Base-by-base conservation (phyloP, 2,888 invertebrate genomes). In the Heteromyza rotundicornis region DNA sequence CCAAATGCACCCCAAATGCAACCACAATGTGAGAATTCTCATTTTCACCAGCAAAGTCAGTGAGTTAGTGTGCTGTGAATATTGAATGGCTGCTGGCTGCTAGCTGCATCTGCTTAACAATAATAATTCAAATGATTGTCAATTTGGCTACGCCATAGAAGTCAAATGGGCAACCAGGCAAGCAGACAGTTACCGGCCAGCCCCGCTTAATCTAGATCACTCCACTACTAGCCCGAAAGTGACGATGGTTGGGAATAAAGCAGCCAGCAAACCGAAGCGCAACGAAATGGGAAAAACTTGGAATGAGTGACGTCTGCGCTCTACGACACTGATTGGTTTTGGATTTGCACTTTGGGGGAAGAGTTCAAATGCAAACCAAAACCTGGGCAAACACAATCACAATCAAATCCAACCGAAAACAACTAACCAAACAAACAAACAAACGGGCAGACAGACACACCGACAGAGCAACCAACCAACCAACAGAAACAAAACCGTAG, bases 71-170 rank as follows among this genome's bases (percentile, higher is more conserved):
- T 2, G 24, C 22, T 23, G 50, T 14, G n/a, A 51, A 16, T 17
- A 10, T 32, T n/a, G 16, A 10, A 22, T 22, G 12, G 27, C 32
- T 52, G 22, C 35, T 27, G 23, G 16, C 36, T 24, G 32, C 36
- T 53, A 40, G 60, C 57, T 57, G 55, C 59, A 67, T 20, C 66
- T 69, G 64, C 65, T 69, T 62, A 66, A 63, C 67, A 70, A 68
- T 68, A 70, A 70, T 70, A 70, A 68, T 68, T 70, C 67, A 68
- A 70, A 67, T 70, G 70, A 67, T 70, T 70, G 68, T 70, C 70
- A 68, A 66, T 70, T 70, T 68, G 58, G 49, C 12, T 54, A n/a
- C 60, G 64, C 63, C 64, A 47, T 62, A 59, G 66, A 61, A 61
- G 44, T 59, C 57, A 53, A 57, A 40, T 56, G 47, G 36, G 50